These are phyloP conservation scores for Aerospiza tachiro DNA, from an alignment of 2,797 vertebrate genomes.

Conservation along the genomic window DNA sequence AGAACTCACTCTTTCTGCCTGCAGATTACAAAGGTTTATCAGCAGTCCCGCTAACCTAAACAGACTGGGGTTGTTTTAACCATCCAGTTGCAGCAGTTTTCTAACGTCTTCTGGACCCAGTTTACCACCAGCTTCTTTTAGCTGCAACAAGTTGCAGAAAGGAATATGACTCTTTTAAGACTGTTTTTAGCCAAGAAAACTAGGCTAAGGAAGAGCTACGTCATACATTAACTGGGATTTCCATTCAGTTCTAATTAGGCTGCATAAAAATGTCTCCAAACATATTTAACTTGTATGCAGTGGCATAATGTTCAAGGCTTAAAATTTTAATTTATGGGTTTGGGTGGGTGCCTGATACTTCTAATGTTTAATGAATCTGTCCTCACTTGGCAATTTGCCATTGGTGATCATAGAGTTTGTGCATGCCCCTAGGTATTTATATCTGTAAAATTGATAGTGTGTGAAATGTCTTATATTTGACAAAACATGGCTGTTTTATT, in stretches of 20 bases:
- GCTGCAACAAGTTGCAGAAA: slow-evolving; percentile 41
- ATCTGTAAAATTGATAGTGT: slow-evolving; percentile 58
- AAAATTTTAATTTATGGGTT: slow-evolving; percentile 53
- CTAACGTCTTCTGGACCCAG: neutral
- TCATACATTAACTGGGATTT: slow-evolving; percentile 36
- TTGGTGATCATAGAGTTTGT: slow-evolving; percentile 28
- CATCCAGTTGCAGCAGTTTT: neutral
- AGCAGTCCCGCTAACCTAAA: neutral
- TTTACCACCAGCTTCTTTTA: slow-evolving; percentile 9
- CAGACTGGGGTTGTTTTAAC: neutral
- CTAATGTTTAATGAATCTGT: slow-evolving; percentile 54
- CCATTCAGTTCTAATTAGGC: slow-evolving; percentile 51
- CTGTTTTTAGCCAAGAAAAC: slow-evolving; percentile 33
- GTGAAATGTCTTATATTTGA: slow-evolving; percentile 59
- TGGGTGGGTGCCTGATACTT: slow-evolving; percentile 40
- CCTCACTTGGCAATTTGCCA: slow-evolving; percentile 55
- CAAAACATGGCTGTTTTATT: slow-evolving; percentile 57
- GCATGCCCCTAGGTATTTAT: slow-evolving; percentile 46
- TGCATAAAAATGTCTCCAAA: slow-evolving; percentile 45
- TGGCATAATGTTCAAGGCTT: slow-evolving; percentile 11
- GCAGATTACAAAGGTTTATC: slow-evolving; percentile 16
- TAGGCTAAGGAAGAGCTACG: neutral
- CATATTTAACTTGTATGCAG: slow-evolving; percentile 16
- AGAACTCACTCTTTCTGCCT: neutral
- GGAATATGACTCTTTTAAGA: slow-evolving; percentile 21